Percentiles rank a stretch among this genome's conserved stretches.
Evolutionary conservation across 2,113 vertebrate genomes (phyloP).

Genomic region (Marmota flaviventris): DNA sequence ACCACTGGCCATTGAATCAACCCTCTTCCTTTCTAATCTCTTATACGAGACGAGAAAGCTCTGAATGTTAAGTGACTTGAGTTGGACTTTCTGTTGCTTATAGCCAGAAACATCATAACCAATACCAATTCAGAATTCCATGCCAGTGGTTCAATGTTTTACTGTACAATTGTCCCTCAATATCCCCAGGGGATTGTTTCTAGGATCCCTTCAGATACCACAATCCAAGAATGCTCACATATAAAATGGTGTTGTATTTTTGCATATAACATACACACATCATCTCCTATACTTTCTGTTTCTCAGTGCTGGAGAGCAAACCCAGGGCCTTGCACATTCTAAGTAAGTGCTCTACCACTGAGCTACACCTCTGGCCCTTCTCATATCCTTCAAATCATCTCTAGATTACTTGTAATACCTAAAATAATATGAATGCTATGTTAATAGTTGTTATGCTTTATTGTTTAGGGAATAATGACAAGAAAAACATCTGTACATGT

Average conservation of each 20-base stretch:
- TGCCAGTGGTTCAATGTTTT: background rate
- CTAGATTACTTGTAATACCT: background rate
- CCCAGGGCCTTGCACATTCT: background rate
- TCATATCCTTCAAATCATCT: background rate
- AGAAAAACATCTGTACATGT: background rate
- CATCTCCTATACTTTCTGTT: too few species aligned
- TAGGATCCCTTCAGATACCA: too few species aligned
- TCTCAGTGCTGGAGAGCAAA: background rate
- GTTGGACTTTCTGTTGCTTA: background rate
- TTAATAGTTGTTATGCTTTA: too few species aligned
- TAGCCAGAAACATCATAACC: background rate
- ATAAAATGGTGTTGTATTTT: background rate
- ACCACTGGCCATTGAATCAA: background rate
- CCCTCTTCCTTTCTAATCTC: background rate
- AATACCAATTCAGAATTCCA: background rate
- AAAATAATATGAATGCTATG: background rate
- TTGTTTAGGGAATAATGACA: background rate
- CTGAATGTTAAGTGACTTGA: background rate
- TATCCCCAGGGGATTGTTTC: background rate
- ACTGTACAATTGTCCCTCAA: background rate
- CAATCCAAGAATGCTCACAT: background rate
- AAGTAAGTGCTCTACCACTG: background rate
- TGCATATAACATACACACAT: too few species aligned
- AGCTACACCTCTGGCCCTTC: background rate
- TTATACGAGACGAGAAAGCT: background rate